Conservation (phyloP, 2,113 vertebrate species). For the Loxodonta africana region DNA sequence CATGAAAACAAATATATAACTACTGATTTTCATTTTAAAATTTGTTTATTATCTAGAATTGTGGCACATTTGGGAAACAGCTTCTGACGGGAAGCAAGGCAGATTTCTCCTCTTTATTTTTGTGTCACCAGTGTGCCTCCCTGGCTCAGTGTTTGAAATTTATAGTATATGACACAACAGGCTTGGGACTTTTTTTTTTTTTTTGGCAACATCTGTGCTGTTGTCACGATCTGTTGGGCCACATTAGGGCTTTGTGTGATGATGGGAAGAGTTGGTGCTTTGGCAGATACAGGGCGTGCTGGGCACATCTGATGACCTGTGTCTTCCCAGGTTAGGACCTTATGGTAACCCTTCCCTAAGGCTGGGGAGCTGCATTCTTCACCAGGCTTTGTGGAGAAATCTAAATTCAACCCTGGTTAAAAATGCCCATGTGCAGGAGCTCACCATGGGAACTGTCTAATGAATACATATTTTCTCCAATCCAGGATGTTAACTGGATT, state of each 20-base stretch:
- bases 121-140: neutral
- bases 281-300: neutral
- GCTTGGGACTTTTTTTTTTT: neutral
- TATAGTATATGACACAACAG: neutral
- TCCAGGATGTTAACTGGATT: constrained; percentile 1
- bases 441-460: neutral
- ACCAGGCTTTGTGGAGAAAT: neutral
- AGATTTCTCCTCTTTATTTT: constrained; percentile 17
- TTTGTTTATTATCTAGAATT: constrained; percentile 34
- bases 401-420: neutral
- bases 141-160: neutral
- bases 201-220: neutral
- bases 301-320: neutral
- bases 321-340: neutral
- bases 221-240: neutral
- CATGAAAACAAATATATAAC: neutral
- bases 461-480: constrained; percentile 42
- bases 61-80: neutral
- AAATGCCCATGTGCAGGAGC: neutral
- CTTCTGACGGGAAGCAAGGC: neutral
- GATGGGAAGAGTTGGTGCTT: neutral
- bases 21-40: constrained; percentile 27
- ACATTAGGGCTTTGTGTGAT: neutral
- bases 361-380: neutral
- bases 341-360: neutral